Base-by-base conservation (phyloP, 2,113 vertebrate genomes). In the Dipodomys spectabilis region DNA sequence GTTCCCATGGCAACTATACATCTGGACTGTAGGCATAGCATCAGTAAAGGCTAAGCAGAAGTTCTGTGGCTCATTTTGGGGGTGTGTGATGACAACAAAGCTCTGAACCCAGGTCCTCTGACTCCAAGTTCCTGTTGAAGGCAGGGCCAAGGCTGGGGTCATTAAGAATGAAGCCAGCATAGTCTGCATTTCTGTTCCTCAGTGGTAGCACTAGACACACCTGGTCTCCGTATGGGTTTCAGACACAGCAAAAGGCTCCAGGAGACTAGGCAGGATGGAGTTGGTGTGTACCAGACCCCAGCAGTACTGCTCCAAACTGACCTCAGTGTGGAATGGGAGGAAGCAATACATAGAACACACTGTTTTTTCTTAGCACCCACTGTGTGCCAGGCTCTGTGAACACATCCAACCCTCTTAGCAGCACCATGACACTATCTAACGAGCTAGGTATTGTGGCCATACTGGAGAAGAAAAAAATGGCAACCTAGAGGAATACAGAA, bases 221-320 rank as follows among this genome's bases (percentile, higher is more conserved):
- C 53, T 57, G 15, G 15, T 16, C 53, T 57, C 53, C 11, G 53
- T 13, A 13, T 16, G 15, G 49, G 53, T 57, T 15, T 10, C 53
- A 57, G 15, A 57, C 7, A 28, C 60, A 69, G n/a, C 57, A 45
- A 39, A 45, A n/a, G 44, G 0, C 57, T 74, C n/a, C 32, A 2
- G 20, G 75, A 39, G 11, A 22, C 0, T 3, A 25, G 32, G 71
- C 0, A 5, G 78, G 62, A 10, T 30, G 4, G 44, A 15, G 27
- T 5, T 4, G 0, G 0, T 4, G n/a, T 3, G 13, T 9, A 62
- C 49, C 49, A 72, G 15, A 27, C 28, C 25, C 6, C 6, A 32
- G 4, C 12, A 9, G 53, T 16, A 23, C 68, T 72, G n/a, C 16
- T 18, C 83, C 16, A 7, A 65, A 15, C 49, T 57, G 53, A 10